A percentile compares a stretch with the other conserved stretches of the same genome.
Evolutionary conservation across 2,888 invertebrate species (phyloP).

Genomic region (Drosophila acutilabella): DNA sequence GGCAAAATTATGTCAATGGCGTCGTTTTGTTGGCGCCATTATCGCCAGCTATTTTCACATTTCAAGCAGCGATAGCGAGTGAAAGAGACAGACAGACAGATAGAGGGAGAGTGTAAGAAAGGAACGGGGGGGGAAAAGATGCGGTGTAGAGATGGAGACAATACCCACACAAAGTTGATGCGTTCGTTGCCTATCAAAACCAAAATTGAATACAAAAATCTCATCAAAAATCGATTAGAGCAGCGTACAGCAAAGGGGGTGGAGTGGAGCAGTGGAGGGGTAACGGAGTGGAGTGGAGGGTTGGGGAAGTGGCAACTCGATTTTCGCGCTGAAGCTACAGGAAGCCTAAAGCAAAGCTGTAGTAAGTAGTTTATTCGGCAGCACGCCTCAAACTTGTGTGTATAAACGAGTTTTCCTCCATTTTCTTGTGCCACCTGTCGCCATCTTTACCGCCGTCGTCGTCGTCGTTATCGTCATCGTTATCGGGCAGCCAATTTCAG

Average conservation of each 20-base stretch:
- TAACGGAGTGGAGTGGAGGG: neutral
- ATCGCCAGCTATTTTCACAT: conserved; percentile 55
- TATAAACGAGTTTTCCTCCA: conserved; percentile 59
- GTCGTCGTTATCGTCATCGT: conserved; percentile 28
- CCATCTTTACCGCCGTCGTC: conserved; percentile 7
- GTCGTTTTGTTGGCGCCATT: conserved; percentile 53
- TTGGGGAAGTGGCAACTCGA: neutral
- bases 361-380: conserved; percentile 45
- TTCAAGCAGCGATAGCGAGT: conserved; percentile 10
- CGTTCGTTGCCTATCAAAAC: conserved; percentile 66
- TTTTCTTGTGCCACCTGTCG: conserved; percentile 30
- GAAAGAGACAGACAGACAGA: neutral
- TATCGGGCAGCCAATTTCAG: conserved; percentile 42
- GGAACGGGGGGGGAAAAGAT: neutral
- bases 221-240: conserved; percentile 79
- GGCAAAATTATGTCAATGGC: conserved; percentile 68
- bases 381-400: conserved; percentile 57
- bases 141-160: conserved; percentile 4
- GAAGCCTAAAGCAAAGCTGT: conserved; percentile 15
- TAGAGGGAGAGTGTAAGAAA: neutral
- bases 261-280: neutral
- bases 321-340: neutral
- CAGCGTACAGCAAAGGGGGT: conserved; percentile 29
- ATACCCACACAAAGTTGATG: conserved; percentile 46
- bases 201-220: conserved; percentile 78